phyloP scores from a whole-genome alignment of 2,888 invertebrate genomes.

The Calephelis perditalis region DNA sequence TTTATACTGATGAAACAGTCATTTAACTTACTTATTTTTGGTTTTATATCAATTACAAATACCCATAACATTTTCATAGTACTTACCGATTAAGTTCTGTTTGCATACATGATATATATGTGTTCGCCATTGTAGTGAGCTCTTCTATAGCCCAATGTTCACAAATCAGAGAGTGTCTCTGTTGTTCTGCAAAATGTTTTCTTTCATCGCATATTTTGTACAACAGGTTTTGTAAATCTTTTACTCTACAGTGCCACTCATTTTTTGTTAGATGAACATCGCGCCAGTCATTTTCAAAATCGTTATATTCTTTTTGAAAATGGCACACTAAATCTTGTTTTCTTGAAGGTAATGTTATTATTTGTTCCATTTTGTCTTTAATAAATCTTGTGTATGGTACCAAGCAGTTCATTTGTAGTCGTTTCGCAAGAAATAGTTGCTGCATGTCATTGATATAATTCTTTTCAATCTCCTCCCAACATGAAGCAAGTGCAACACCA shows the following conservation, averaged over 20 bases:
- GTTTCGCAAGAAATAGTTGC: constrained; percentile 76
- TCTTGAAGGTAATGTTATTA: constrained; percentile 74
- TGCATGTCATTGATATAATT: constrained; percentile 72
- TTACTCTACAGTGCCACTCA: constrained; percentile 79
- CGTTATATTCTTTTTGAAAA: constrained; percentile 80
- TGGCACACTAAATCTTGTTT: constrained; percentile 75
- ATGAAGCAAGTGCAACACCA: constrained; percentile 56
- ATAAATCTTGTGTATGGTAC: constrained; percentile 77
- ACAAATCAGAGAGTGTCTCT: constrained; percentile 67
- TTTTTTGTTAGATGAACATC: constrained; percentile 76
- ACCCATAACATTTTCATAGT: constrained; percentile 34
- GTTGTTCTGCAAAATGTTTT: constrained; percentile 72
- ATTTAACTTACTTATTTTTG: too few species aligned
- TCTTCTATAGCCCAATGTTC: constrained; percentile 79
- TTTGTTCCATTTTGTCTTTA: constrained; percentile 72
- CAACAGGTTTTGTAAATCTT: constrained; percentile 69
- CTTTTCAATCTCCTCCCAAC: constrained; percentile 74
- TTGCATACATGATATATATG: constrained; percentile 77
- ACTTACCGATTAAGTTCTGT: constrained; percentile 78
- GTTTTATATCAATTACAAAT: too few species aligned
- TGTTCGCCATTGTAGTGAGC: constrained; percentile 71
- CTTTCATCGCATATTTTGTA: constrained; percentile 77
- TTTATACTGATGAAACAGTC: too few species aligned
- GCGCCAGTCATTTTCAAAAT: constrained; percentile 77
- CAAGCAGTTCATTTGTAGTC: constrained; percentile 72